phyloP scores from a whole-genome alignment of 2,797 vertebrate genomes.

The Menidia menidia region DNA sequence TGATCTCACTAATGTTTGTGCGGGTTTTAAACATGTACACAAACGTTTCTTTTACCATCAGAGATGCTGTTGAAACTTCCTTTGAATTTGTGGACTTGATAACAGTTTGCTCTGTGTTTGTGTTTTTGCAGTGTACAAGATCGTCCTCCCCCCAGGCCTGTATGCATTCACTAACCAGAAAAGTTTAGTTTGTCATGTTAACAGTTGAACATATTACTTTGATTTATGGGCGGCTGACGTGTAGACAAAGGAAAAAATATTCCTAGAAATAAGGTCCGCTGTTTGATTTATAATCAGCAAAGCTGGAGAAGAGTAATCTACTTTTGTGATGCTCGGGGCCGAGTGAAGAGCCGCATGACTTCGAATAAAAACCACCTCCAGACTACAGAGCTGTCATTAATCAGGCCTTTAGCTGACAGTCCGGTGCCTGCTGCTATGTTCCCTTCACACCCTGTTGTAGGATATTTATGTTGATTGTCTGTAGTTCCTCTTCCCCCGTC shows the following conservation, averaged over 20 bases:
- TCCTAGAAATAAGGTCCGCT: constrained; percentile 56
- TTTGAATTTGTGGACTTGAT: background rate
- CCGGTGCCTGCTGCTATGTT: constrained; percentile 49
- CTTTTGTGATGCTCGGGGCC: constrained; percentile 55
- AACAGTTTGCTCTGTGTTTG: background rate
- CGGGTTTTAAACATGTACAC: background rate
- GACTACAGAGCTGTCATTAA: constrained; percentile 74
- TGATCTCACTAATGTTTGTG: background rate
- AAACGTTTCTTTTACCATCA: background rate
- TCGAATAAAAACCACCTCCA: constrained; percentile 72
- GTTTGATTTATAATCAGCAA: constrained; percentile 74
- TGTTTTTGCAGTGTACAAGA: constrained; percentile 1
- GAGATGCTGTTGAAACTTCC: too few relatives aligned
- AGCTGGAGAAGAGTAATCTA: constrained; percentile 70
- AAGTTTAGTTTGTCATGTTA: constrained; percentile 17
- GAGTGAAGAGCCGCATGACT: constrained; percentile 55
- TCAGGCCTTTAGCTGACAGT: constrained; percentile 71
- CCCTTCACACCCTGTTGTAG: constrained; percentile 58
- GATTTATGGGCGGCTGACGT: constrained; percentile 14
- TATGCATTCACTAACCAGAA: background rate
- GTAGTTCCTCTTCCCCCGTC: constrained; percentile 36
- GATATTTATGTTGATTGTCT: constrained; percentile 77
- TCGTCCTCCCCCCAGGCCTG: background rate
- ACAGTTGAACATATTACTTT: constrained; percentile 16
- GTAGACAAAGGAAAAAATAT: constrained; percentile 37